Evolutionary conservation across 2,113 vertebrate genomes (phyloP).

Genomic region (Miniopterus natalensis): DNA sequence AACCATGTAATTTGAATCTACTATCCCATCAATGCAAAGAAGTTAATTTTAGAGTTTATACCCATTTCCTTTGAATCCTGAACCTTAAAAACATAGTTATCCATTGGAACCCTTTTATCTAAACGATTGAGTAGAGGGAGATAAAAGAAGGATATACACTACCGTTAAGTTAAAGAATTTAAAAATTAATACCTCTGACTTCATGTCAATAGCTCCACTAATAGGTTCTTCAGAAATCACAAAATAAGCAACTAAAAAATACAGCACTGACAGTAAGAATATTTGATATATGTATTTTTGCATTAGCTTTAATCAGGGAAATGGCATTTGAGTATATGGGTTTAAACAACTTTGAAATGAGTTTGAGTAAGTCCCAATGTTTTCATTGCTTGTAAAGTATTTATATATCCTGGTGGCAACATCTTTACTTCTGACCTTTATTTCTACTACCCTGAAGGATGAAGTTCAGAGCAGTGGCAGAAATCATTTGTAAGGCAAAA

Average conservation of each 20-base stretch:
- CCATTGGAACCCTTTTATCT: background rate
- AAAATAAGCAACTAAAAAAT: background rate
- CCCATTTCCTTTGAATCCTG: background rate
- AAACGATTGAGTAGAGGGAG: background rate
- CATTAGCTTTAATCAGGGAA: constrained; percentile 23
- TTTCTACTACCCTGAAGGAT: background rate
- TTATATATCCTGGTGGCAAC: background rate
- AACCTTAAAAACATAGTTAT: constrained; percentile 54
- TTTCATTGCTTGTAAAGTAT: background rate
- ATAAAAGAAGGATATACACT: background rate
- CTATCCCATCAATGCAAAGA: background rate
- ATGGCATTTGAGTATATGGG: background rate
- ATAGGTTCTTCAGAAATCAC: background rate
- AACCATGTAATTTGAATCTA: background rate
- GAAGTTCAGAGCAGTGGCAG: constrained; percentile 14
- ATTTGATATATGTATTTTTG: background rate
- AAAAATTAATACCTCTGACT: background rate
- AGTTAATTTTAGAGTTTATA: constrained; percentile 2
- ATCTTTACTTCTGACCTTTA: background rate
- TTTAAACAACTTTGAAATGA: constrained; percentile 27
- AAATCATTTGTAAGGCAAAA: constrained; percentile 48
- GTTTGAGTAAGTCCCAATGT: background rate
- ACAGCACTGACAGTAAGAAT: background rate
- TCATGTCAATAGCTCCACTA: background rate
- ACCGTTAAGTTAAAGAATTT: background rate